Percentiles rank a stretch among this genome's conserved stretches.
Conservation (phyloP, 2,113 vertebrate genomes). For the Cervus canadensis region DNA sequence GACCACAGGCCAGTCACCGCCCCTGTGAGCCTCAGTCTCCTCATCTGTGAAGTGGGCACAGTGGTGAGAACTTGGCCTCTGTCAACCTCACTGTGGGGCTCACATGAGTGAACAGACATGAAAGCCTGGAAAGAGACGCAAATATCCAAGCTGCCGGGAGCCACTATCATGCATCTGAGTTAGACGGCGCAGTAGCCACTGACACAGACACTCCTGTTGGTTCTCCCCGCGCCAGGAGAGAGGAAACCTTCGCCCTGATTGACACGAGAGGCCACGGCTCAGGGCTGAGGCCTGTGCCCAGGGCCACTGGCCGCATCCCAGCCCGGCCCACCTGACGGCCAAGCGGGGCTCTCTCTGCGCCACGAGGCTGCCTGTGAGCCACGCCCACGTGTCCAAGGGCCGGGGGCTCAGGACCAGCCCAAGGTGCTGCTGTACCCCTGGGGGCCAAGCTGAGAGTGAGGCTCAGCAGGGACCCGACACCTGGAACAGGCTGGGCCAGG, state of each 20-base stretch:
- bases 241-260: rapidly evolving
- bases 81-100: not conserved
- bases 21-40: not conserved
- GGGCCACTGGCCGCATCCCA: not conserved
- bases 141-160: no score
- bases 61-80: not conserved
- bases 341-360: not conserved
- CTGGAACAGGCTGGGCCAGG: no score
- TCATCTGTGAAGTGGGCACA: not conserved
- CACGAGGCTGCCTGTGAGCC: not conserved
- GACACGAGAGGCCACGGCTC: not conserved
- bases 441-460: not conserved
- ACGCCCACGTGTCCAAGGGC: not conserved
- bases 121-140: not conserved
- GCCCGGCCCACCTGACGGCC: not conserved
- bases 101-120: rapidly evolving
- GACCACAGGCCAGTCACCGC: not conserved
- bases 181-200: rapidly evolving
- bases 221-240: not conserved
- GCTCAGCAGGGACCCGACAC: not conserved
- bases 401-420: not conserved
- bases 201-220: not conserved
- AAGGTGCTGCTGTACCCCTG: not conserved
- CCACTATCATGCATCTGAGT: rapidly evolving
- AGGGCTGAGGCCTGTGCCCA: not conserved